A percentile compares a stretch with the other conserved stretches of the same genome.
Evolutionary conservation across 2,888 invertebrate species (phyloP).

Genomic region (Nemapogon koenigi): DNA sequence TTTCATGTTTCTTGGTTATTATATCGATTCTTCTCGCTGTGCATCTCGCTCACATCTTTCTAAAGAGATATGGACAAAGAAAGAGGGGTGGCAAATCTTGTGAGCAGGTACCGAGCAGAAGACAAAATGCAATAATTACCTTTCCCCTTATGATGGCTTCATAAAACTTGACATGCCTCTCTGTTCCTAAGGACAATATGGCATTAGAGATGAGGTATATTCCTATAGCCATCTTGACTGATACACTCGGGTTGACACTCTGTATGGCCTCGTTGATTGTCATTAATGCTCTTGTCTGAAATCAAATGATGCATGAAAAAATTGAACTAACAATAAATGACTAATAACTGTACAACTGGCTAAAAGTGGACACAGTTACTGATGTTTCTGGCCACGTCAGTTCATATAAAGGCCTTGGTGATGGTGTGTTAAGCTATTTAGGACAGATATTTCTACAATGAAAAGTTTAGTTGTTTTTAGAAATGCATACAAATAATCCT

Average conservation of each 20-base stretch:
- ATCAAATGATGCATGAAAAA: constrained; percentile 18
- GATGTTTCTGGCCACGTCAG: too few species aligned
- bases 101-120: too few species aligned
- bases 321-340: neutral
- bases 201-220: constrained; percentile 78
- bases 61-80: too few species aligned
- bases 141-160: constrained; percentile 75
- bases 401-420: neutral
- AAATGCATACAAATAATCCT: too few species aligned
- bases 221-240: constrained; percentile 80
- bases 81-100: too few species aligned
- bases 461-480: too few species aligned
- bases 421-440: constrained; percentile 3
- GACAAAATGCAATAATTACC: too few species aligned
- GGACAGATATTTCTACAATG: neutral
- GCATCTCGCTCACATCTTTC: too few species aligned
- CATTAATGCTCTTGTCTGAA: constrained; percentile 75
- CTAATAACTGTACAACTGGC: too few species aligned
- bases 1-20: too few species aligned
- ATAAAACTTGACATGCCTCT: constrained; percentile 73
- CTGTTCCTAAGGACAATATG: constrained; percentile 76
- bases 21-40: too few species aligned
- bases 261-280: constrained; percentile 78
- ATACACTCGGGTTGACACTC: constrained; percentile 73
- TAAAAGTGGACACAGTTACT: too few species aligned